Percentiles rank a stretch among this genome's conserved stretches.
Evolutionary conservation across 2,797 vertebrate species (phyloP).

Genomic region (Danio choprae): DNA sequence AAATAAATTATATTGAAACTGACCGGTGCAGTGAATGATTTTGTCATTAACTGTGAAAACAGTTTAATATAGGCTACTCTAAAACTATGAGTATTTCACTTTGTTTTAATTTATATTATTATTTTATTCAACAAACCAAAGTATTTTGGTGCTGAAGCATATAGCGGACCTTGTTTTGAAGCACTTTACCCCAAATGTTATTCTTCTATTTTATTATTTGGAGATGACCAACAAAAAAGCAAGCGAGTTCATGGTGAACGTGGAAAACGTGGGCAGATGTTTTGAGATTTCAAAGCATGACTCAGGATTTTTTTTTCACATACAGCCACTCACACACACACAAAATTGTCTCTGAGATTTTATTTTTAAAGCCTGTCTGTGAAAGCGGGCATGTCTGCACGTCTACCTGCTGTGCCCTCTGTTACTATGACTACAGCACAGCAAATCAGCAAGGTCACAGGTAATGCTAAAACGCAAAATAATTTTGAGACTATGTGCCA

Average conservation of each 20-base stretch:
- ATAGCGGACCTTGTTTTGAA: no score
- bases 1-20: no score
- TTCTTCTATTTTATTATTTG: no score
- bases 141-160: no score
- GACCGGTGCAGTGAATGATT: no score
- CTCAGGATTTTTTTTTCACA: conserved; percentile 19
- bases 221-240: no score
- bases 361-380: conserved; percentile 30
- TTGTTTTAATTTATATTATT: no score
- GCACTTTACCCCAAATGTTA: no score
- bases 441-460: conserved; percentile 71
- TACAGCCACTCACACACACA: conserved; percentile 45
- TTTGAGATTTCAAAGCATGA: conserved; percentile 44
- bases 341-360: conserved; percentile 11
- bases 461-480: conserved; percentile 57
- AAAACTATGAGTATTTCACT: no score
- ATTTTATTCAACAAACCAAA: no score
- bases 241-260: conserved; percentile 33
- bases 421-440: conserved; percentile 77
- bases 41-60: no score
- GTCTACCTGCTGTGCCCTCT: conserved; percentile 57
- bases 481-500: conserved; percentile 25
- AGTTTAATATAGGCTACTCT: no score
- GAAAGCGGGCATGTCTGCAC: conserved; percentile 37
- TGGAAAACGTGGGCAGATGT: conserved; percentile 40